Evolutionary conservation across 1,140 invertebrate species (phyloP).

Genomic region (Apis mellifera): Amel_HAv3.1 CM009936.2:9626501-9627000

Average conservation of each 20-base stretch:
- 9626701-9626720: neutral
- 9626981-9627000: slow-evolving; percentile 85
- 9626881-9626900: slow-evolving; percentile 77
- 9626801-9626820: neutral
- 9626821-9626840: slow-evolving; percentile 39
- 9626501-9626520: slow-evolving; percentile 80
- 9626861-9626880: slow-evolving; percentile 75
- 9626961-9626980: slow-evolving; percentile 86
- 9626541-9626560: slow-evolving; percentile 79
- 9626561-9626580: slow-evolving; percentile 71
- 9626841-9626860: slow-evolving; percentile 40
- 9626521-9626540: slow-evolving; percentile 77
- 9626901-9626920: slow-evolving; percentile 74
- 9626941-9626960: slow-evolving; percentile 78
- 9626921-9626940: slow-evolving; percentile 73
- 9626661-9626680: neutral
- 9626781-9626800: neutral
- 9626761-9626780: neutral
- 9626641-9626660: slow-evolving; percentile 16
- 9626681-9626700: neutral
- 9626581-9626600: slow-evolving; percentile 54
- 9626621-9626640: slow-evolving; percentile 32
- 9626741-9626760: no score
- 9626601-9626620: slow-evolving; percentile 34
- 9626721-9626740: neutral